Percentiles rank a stretch among this genome's conserved stretches.
phyloP scores from a whole-genome alignment of 2,797 vertebrate genomes.

The Acanthurus leucopareius region DNA sequence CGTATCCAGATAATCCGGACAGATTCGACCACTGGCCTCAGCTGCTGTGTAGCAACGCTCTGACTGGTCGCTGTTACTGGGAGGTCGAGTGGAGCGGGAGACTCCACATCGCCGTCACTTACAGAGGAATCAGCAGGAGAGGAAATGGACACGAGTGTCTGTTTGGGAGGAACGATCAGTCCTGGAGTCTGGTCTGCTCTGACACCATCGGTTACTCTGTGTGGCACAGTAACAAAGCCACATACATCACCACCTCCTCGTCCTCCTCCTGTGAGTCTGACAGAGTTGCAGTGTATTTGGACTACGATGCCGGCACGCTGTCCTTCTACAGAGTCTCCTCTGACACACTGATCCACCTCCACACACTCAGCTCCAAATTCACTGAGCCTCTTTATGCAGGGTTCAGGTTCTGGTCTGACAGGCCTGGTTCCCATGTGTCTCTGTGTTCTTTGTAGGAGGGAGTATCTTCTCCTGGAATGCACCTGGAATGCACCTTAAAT shows the following conservation, averaged over 20 bases:
- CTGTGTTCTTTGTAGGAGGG: neutral
- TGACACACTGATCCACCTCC: neutral
- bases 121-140: neutral
- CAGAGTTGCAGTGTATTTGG: neutral
- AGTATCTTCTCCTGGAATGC: too few relatives aligned
- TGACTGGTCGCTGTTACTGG: neutral
- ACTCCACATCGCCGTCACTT: neutral
- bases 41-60: neutral
- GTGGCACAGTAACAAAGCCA: neutral
- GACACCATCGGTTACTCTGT: neutral
- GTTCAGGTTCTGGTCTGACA: neutral
- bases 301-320: neutral
- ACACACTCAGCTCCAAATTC: neutral
- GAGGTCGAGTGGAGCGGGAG: neutral
- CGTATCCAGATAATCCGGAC: neutral
- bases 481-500: too few relatives aligned
- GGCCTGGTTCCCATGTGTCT: neutral
- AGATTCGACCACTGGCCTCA: neutral
- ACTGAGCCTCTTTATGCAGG: neutral
- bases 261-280: neutral
- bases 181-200: neutral
- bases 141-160: neutral
- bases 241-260: neutral
- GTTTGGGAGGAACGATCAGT: conserved; percentile 1
- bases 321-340: conserved; percentile 2